These are phyloP conservation scores for Argentina silus DNA, from an alignment of 2,797 vertebrate species.

Conservation along the genomic window DNA sequence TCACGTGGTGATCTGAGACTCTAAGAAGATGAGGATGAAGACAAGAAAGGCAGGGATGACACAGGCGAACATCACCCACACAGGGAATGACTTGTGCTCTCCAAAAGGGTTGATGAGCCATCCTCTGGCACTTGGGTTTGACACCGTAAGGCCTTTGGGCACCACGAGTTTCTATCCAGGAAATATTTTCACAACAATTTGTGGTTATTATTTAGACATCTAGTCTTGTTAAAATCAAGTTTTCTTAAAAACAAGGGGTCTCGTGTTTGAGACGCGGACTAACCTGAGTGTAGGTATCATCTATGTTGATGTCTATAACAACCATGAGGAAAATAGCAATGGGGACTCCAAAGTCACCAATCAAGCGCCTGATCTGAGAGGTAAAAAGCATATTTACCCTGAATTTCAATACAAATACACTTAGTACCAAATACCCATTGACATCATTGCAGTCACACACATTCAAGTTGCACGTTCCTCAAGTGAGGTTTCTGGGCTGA, in stretches of 20 bases:
- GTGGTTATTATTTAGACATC: background rate
- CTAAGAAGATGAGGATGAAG: conserved; percentile 98
- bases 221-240: background rate
- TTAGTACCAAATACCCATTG: background rate
- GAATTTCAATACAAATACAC: background rate
- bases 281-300: conserved; percentile 92
- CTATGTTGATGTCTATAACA: conserved; percentile 79
- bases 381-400: background rate
- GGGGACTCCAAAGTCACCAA: conserved; percentile 98
- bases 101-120: conserved; percentile 94
- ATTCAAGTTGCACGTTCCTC: too few relatives aligned
- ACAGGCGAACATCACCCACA: conserved; percentile 91
- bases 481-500: too few relatives aligned
- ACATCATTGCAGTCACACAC: too few relatives aligned
- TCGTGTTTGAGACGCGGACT: background rate
- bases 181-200: background rate
- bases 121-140: conserved; percentile 76
- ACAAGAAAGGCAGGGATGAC: conserved; percentile 88
- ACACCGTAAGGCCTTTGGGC: conserved; percentile 87
- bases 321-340: conserved; percentile 96
- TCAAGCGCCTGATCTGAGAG: conserved; percentile 86
- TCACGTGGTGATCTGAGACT: conserved; percentile 99
- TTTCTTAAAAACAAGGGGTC: too few relatives aligned
- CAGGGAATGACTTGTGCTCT: conserved; percentile 59
- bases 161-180: conserved; percentile 89